Percentiles rank a stretch among this genome's conserved stretches.
These are phyloP conservation scores for Folsomia candida DNA, from an alignment of 2,888 invertebrate species.

Conservation along the genomic window DNA sequence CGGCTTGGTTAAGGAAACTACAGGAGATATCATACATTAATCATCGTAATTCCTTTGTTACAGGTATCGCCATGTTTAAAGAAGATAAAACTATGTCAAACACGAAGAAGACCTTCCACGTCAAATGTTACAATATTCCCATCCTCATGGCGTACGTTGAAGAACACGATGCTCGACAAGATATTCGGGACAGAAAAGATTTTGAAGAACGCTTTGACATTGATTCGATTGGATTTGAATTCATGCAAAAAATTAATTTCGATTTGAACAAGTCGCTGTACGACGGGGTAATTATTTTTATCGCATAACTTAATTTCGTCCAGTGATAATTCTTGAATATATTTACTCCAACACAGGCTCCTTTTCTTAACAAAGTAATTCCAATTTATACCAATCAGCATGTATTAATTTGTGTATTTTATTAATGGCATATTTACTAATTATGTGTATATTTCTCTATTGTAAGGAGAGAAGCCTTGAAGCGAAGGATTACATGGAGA, in stretches of 20 bases:
- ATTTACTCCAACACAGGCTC: no score
- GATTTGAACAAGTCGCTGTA: slow-evolving; percentile 33
- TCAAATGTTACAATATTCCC: slow-evolving; percentile 30
- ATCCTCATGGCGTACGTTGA: slow-evolving; percentile 22
- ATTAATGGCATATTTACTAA: no score
- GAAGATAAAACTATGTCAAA: background rate
- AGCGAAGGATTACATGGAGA: slow-evolving; percentile 20
- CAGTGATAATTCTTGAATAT: no score
- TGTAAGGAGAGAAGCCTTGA: background rate
- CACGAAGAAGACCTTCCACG: background rate
- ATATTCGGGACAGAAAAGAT: slow-evolving; percentile 6
- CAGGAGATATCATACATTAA: no score
- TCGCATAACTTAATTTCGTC: no score
- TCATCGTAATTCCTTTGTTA: no score
- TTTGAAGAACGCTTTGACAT: background rate
- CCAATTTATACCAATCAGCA: no score
- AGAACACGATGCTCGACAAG: slow-evolving; percentile 29
- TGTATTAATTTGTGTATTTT: no score
- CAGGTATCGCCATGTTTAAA: slow-evolving; percentile 31
- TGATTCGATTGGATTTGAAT: slow-evolving; percentile 24
- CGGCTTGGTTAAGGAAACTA: no score
- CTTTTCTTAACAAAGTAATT: slow-evolving; percentile 32
- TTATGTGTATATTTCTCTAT: no score
- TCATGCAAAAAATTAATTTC: slow-evolving; percentile 22
- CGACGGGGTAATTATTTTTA: no score